These are phyloP conservation scores for Melieria crassipennis DNA, from an alignment of 2,888 invertebrate species.

Conservation along the genomic window DNA sequence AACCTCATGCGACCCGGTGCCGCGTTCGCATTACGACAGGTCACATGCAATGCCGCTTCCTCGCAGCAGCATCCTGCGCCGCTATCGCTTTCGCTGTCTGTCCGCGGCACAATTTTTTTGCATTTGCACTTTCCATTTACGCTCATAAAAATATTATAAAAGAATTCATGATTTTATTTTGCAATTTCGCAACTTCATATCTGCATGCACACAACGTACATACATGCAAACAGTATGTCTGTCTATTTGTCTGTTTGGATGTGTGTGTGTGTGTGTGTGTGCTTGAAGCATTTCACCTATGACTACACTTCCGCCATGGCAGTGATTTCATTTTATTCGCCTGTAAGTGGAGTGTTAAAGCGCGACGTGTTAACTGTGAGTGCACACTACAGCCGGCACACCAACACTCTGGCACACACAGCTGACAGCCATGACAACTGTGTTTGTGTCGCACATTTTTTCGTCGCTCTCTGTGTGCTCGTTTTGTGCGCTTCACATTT, in stretches of 20 bases:
- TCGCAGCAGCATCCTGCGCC: no score
- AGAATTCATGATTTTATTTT: conserved; percentile 34
- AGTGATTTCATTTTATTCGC: conserved; percentile 36
- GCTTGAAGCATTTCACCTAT: conserved; percentile 35
- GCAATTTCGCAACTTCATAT: conserved; percentile 40
- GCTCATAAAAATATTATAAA: conserved; percentile 50
- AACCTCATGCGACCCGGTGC: no score
- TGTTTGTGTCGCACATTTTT: conserved; percentile 16
- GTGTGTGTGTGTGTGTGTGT: conserved; percentile 21
- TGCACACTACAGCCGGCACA: neutral
- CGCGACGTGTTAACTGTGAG: conserved; percentile 38
- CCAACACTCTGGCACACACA: conserved; percentile 6
- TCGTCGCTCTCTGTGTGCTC: neutral
- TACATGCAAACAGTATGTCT: neutral
- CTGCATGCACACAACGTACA: neutral
- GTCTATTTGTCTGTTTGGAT: neutral
- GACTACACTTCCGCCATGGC: conserved; percentile 25
- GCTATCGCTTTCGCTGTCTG: conserved; percentile 3
- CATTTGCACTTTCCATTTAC: conserved; percentile 46
- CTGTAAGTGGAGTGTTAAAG: conserved; percentile 30
- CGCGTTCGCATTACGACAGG: no score
- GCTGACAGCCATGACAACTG: conserved; percentile 19
- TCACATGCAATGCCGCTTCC: no score
- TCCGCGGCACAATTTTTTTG: conserved; percentile 16
- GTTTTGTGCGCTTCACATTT: conserved; percentile 9